Conservation (phyloP, 2,797 vertebrate genomes). For the Ispidina lecontei region DNA sequence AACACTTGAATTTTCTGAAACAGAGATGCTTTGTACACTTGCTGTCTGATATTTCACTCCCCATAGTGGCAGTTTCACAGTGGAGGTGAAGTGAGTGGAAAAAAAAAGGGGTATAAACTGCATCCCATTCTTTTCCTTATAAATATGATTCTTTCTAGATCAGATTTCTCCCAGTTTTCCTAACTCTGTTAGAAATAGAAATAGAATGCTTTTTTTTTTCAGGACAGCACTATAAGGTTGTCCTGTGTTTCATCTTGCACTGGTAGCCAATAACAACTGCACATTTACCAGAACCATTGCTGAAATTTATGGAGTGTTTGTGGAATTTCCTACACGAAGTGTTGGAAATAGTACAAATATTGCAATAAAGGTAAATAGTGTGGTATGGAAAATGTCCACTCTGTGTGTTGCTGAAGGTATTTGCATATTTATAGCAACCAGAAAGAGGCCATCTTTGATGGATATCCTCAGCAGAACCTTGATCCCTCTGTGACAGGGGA, state of each 20-base stretch:
- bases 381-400: not conserved
- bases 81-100: not conserved
- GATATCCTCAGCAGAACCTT: not conserved
- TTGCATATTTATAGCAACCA: not conserved
- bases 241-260: not conserved
- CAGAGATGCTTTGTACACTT: too few species aligned
- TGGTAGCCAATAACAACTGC: not conserved
- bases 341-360: conserved; percentile 8
- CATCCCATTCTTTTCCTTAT: not conserved
- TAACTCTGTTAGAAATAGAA: not conserved
- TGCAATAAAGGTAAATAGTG: conserved; percentile 5
- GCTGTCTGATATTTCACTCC: not conserved
- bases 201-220: not conserved
- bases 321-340: conserved; percentile 3
- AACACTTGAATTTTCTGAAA: not conserved
- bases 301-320: conserved; percentile 33
- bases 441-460: not conserved
- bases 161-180: not conserved
- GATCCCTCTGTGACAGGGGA: not conserved
- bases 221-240: not conserved
- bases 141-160: not conserved
- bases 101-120: not conserved
- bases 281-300: conserved; percentile 3
- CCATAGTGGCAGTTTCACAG: not conserved
- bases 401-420: not conserved